Conservation (phyloP, 1,140 invertebrate species). For the Lordiphosa stackelbergi region DNA sequence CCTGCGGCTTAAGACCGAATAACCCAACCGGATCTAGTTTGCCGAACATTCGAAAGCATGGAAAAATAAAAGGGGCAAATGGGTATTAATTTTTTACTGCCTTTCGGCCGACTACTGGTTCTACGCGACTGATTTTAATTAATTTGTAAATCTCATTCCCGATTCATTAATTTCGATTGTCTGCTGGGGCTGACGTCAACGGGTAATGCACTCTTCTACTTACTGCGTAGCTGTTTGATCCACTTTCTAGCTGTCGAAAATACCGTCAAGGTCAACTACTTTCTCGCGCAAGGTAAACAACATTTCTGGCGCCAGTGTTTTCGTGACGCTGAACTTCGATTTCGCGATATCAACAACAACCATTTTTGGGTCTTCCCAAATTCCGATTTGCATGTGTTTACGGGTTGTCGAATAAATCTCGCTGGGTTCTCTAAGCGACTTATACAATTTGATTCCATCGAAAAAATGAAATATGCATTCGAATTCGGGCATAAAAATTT, state of each 20-base stretch:
- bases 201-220: conserved; percentile 52
- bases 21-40: conserved; percentile 67
- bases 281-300: conserved; percentile 70
- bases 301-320: conserved; percentile 57
- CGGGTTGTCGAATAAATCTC: conserved; percentile 54
- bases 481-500: conserved; percentile 28
- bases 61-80: not conserved
- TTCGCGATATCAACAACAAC: conserved; percentile 30
- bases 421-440: conserved; percentile 37
- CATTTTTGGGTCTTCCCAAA: conserved; percentile 47
- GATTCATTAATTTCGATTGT: not conserved
- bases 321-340: conserved; percentile 56
- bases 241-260: conserved; percentile 37
- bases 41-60: conserved; percentile 6
- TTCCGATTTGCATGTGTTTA: conserved; percentile 55
- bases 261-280: conserved; percentile 62
- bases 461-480: conserved; percentile 43
- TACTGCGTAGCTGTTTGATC: conserved; percentile 7
- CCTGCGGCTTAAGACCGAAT: conserved; percentile 38
- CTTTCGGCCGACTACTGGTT: conserved; percentile 55
- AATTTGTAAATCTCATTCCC: conserved; percentile 20
- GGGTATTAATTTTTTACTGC: conserved; percentile 30
- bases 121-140: conserved; percentile 52
- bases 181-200: not conserved
- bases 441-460: conserved; percentile 9